These are phyloP conservation scores for Megalopta genalis DNA, from an alignment of 1,140 invertebrate genomes.

Conservation along the genomic window DNA sequence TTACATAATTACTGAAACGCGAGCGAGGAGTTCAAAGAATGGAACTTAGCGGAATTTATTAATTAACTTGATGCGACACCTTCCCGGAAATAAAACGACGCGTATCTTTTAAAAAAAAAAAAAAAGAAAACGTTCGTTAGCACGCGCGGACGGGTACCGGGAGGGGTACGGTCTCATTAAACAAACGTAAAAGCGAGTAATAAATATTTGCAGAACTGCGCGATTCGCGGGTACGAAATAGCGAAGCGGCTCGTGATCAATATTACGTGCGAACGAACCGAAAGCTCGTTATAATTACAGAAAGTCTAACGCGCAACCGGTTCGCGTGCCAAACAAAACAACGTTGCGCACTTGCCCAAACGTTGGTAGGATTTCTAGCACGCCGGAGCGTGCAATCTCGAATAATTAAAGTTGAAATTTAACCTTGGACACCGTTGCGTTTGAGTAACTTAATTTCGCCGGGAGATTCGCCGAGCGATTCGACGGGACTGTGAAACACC, in stretches of 20 bases:
- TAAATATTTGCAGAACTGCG: too few species aligned
- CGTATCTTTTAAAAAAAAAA: too few species aligned
- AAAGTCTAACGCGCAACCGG: neutral
- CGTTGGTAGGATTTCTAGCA: conserved; percentile 20
- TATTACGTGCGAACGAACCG: conserved; percentile 45
- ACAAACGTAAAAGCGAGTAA: too few species aligned
- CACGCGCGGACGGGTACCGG: too few species aligned
- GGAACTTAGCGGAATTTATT: too few species aligned
- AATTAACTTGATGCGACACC: too few species aligned
- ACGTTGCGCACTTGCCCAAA: neutral
- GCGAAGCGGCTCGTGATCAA: conserved; percentile 19
- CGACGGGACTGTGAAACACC: neutral
- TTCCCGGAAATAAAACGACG: too few species aligned
- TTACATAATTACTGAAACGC: too few species aligned
- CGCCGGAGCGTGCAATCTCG: conserved; percentile 27
- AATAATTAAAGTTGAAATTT: conserved; percentile 44
- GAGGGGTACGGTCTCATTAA: too few species aligned
- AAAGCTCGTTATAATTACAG: conserved; percentile 44
- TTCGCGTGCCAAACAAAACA: conserved; percentile 5
- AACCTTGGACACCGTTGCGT: conserved; percentile 17
- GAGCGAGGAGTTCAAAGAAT: too few species aligned
- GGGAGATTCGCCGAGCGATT: conserved; percentile 9
- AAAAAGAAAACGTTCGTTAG: too few species aligned
- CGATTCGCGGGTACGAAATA: neutral
- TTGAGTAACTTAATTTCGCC: conserved; percentile 28